Evolutionary conservation across 2,113 vertebrate genomes (phyloP).

Genomic region (Sander lucioperca): DNA sequence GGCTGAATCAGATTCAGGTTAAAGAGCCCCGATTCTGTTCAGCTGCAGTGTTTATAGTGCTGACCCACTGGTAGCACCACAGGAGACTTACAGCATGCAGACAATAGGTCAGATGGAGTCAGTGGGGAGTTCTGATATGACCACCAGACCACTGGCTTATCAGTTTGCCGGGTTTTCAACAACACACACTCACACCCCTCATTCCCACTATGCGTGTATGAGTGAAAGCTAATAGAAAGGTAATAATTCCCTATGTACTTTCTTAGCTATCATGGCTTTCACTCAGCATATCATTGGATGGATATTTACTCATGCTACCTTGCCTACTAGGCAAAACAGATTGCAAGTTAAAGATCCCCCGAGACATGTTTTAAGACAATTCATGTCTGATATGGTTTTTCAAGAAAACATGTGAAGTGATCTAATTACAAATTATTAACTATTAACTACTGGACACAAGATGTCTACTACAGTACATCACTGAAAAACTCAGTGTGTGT

Average conservation of each 20-base stretch:
- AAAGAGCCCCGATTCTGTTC: conserved; percentile 32
- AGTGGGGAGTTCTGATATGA: conserved; percentile 42
- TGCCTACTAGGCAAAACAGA: conserved; percentile 13
- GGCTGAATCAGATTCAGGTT: conserved; percentile 43
- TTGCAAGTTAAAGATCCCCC: neutral
- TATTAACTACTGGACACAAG: too few relatives aligned
- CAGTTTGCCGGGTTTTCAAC: conserved; percentile 47
- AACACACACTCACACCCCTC: conserved; percentile 19
- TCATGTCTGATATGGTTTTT: neutral
- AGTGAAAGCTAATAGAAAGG: conserved; percentile 22
- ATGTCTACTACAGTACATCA: neutral
- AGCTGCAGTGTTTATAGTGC: conserved; percentile 31
- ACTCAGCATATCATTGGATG: conserved; percentile 13
- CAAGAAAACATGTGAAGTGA: neutral
- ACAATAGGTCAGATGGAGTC: conserved; percentile 52
- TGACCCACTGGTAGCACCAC: conserved; percentile 29
- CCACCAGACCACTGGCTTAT: conserved; percentile 35
- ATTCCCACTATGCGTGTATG: conserved; percentile 19
- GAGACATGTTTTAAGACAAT: neutral
- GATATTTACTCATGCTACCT: neutral
- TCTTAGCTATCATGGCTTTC: neutral
- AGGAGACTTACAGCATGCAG: conserved; percentile 20
- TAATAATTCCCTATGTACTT: neutral
- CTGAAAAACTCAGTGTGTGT: neutral
- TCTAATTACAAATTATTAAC: neutral